Base-by-base conservation (phyloP, 2,888 invertebrate genomes). In the Epsilonema sp. region DNA sequence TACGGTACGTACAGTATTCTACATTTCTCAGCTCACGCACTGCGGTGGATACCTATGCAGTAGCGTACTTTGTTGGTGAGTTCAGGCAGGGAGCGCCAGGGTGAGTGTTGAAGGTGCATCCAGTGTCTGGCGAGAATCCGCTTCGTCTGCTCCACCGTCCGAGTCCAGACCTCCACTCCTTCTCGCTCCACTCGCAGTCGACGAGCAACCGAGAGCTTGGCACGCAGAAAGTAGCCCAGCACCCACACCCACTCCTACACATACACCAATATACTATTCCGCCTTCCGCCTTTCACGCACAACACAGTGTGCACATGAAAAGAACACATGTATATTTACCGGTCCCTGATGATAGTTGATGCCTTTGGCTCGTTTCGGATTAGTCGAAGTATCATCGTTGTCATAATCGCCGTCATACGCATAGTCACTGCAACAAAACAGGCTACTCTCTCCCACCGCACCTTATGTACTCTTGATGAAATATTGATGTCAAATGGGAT, bases 311-410 rank as follows among this genome's bases (percentile, higher is more conserved):
- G n/a, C n/a, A n/a, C n/a, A n/a, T n/a, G n/a, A n/a, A n/a, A n/a
- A n/a, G n/a, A n/a, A n/a, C n/a, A n/a, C n/a, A n/a, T n/a, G n/a
- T n/a, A n/a, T n/a, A 69, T 73, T 70, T 67, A 81, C 80, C 48
- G 94, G 94, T 44, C 94, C 94, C 71, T 94, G 87, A 70, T 97
- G 97, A 70, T 97, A 97, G 71, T 97, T 97, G 72, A 81, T 90
- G 25, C 97, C 97, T 65, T 84, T 80, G 19, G 94, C 85, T 47
- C 81, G 73, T 62, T 77, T 79, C 31, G 77, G 73, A 68, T 94
- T 83, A 51, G 71, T 70, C 2, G 80, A 76, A 69, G 90, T 82
- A 69, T 94, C 79, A 16, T 80, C 76, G 69, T 94, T 94, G 68
- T 89, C 80, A 70, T 99, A 97, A 70, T 80, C 76, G 38, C 84